These are phyloP conservation scores for Indri indri DNA, from an alignment of 2,113 vertebrate genomes.

Conservation along the genomic window DNA sequence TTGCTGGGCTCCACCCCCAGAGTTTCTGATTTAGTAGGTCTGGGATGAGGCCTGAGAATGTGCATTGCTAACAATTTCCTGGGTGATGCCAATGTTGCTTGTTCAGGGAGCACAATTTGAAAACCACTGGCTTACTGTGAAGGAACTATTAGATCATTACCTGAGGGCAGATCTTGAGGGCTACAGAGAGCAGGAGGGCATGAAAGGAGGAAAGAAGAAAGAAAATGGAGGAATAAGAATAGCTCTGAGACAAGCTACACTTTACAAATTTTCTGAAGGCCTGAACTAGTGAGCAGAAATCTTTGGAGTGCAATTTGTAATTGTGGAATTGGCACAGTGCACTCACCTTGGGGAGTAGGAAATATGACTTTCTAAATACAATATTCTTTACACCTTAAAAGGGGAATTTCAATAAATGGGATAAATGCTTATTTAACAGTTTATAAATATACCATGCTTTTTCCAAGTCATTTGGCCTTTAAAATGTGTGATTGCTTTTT, in stretches of 20 bases:
- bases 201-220: neutral
- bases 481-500: constrained; percentile 58
- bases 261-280: neutral
- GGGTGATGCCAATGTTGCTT: neutral
- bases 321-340: neutral
- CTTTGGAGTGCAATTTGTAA: constrained; percentile 27
- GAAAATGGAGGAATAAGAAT: neutral
- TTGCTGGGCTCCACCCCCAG: neutral
- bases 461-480: constrained; percentile 63
- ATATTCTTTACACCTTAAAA: constrained; percentile 57
- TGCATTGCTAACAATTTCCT: neutral
- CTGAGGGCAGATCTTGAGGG: neutral
- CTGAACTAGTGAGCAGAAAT: constrained; percentile 37
- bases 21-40: neutral
- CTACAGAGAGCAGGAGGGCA: neutral
- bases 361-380: constrained; percentile 45
- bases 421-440: constrained; percentile 58
- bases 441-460: constrained; percentile 57
- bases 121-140: neutral
- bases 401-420: constrained; percentile 31
- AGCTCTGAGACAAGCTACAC: neutral
- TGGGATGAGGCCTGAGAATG: neutral
- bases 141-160: neutral
- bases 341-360: constrained; percentile 51
- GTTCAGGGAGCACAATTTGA: neutral